These are phyloP conservation scores for Phycodurus eques DNA, from an alignment of 2,113 vertebrate genomes.

Conservation along the genomic window DNA sequence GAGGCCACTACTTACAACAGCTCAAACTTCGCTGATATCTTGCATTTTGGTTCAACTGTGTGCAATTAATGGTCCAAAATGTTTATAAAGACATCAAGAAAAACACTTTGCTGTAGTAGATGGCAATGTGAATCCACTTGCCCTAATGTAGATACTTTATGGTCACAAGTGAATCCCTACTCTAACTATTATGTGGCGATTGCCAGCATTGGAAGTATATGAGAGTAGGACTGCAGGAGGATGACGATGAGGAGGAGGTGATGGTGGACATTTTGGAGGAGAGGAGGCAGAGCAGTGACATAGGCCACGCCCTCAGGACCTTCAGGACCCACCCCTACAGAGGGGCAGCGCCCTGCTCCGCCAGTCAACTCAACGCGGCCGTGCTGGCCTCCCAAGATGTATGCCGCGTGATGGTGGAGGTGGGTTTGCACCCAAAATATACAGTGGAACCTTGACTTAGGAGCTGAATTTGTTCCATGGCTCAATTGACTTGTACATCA, in stretches of 20 bases:
- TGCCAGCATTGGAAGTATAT: conserved; percentile 34
- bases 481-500: no score
- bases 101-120: no score
- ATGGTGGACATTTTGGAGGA: conserved; percentile 90
- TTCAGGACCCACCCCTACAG: conserved; percentile 80
- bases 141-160: no score
- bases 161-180: no score
- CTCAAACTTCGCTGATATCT: no score
- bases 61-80: no score
- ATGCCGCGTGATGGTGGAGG: conserved; percentile 82
- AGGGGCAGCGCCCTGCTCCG: conserved; percentile 74
- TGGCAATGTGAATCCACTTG: no score
- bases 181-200: background rate
- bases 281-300: conserved; percentile 79
- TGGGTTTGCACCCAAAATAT: conserved; percentile 38
- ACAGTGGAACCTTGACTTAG: background rate
- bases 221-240: background rate
- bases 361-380: conserved; percentile 75
- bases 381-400: conserved; percentile 87
- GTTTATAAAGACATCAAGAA: no score
- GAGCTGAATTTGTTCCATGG: no score
- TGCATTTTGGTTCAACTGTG: no score
- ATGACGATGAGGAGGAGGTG: conserved; percentile 68
- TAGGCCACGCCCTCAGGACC: conserved; percentile 84
- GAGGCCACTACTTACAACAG: no score